Evolutionary conservation across 2,797 vertebrate species (phyloP).

Genomic region (Scarus forsteni): DNA sequence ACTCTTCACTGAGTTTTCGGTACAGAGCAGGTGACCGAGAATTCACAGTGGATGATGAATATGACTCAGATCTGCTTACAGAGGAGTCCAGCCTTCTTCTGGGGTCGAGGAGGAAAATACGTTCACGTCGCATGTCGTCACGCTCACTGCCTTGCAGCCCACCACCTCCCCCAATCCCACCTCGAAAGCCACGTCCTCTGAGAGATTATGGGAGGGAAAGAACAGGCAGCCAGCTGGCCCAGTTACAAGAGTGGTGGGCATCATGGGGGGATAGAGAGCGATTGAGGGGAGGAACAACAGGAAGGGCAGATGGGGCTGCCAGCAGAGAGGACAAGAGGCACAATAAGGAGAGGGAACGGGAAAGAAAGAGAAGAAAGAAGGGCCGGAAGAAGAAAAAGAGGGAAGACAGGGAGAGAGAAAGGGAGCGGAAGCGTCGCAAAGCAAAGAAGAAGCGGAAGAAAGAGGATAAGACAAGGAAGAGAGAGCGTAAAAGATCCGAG

Average conservation of each 20-base stretch:
- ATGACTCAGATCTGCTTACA: slow-evolving; percentile 84
- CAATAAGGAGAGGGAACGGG: slow-evolving; percentile 78
- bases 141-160: slow-evolving; percentile 85
- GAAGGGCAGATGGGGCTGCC: slow-evolving; percentile 48
- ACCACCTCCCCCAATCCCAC: slow-evolving; percentile 84
- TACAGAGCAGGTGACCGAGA: slow-evolving; percentile 79
- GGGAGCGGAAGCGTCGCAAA: slow-evolving; percentile 84
- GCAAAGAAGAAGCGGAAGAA: slow-evolving; percentile 85
- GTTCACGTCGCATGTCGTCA: slow-evolving; percentile 82
- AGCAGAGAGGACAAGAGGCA: slow-evolving; percentile 72
- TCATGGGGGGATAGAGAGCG: slow-evolving; percentile 84
- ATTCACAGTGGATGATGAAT: slow-evolving; percentile 73
- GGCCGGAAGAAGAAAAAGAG: slow-evolving; percentile 84
- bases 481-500: slow-evolving; percentile 74
- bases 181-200: slow-evolving; percentile 83
- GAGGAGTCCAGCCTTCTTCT: slow-evolving; percentile 88
- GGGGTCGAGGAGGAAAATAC: slow-evolving; percentile 77
- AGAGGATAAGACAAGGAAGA: slow-evolving; percentile 74
- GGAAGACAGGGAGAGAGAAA: slow-evolving; percentile 81
- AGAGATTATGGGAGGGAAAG: slow-evolving; percentile 85
- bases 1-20: slow-evolving; percentile 84
- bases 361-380: slow-evolving; percentile 79
- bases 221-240: slow-evolving; percentile 81
- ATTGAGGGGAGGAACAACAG: slow-evolving; percentile 49
- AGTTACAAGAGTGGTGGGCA: slow-evolving; percentile 87